These are phyloP conservation scores for Coreius guichenoti DNA, from an alignment of 2,797 vertebrate genomes.

Conservation along the genomic window DNA sequence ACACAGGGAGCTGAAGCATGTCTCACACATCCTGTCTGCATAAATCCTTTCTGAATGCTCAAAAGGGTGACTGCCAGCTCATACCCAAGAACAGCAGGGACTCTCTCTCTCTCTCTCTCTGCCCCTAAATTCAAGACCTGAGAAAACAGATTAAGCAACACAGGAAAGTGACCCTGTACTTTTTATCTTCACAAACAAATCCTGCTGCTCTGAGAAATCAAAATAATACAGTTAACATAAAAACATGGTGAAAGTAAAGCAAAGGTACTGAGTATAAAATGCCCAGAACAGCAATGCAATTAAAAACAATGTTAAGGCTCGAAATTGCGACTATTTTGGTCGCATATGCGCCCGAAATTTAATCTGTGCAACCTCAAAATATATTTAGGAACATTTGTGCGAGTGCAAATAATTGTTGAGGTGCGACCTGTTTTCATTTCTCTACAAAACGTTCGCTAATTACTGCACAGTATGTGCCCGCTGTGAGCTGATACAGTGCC, in stretches of 20 bases:
- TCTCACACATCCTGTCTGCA: conserved; percentile 70
- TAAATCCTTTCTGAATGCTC: conserved; percentile 57
- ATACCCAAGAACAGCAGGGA: conserved; percentile 30
- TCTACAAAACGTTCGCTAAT: no score
- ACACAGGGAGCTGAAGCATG: conserved; percentile 64
- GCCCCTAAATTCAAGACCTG: conserved; percentile 15
- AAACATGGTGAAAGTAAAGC: background rate
- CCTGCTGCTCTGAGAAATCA: background rate
- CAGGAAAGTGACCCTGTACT: background rate
- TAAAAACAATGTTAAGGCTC: no score
- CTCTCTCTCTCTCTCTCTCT: background rate
- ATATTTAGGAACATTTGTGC: no score
- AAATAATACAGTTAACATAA: background rate
- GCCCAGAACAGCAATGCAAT: background rate
- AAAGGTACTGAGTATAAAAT: background rate
- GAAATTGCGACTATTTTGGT: no score
- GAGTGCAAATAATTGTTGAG: no score
- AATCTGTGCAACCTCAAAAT: no score
- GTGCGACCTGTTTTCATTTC: no score
- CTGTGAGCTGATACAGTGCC: no score
- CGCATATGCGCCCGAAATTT: no score
- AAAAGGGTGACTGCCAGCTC: conserved; percentile 41
- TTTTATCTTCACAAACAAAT: background rate
- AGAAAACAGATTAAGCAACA: conserved; percentile 1
- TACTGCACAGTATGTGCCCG: no score